Conservation (phyloP, 2,888 invertebrate species). For the Biston stratarius region DNA sequence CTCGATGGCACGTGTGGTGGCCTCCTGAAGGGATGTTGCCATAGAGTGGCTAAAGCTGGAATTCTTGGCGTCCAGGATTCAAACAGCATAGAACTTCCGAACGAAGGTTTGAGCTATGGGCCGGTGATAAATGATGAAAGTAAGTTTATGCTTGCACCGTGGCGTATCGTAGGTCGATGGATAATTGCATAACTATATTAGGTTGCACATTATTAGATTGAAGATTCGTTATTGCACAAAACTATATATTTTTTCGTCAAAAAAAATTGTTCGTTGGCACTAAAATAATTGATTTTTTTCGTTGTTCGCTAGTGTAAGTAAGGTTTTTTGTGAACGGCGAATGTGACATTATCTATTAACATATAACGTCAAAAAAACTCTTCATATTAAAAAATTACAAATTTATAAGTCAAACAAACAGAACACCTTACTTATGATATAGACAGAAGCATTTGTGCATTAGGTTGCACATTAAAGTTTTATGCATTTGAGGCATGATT, state of each 20-base stretch:
- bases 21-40: conserved; percentile 94
- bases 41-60: conserved; percentile 90
- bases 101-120: conserved; percentile 89
- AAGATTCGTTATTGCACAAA: conserved; percentile 3
- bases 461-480: not conserved
- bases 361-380: no score
- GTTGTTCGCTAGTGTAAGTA: not conserved
- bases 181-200: not conserved
- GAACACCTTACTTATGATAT: not conserved
- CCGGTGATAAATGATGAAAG: conserved; percentile 92
- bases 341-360: no score
- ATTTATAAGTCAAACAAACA: no score
- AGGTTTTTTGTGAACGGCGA: no score
- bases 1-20: conserved; percentile 94
- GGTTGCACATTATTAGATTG: not conserved
- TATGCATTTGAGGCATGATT: not conserved
- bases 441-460: not conserved
- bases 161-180: conserved; percentile 52
- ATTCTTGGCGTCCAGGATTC: conserved; percentile 88
- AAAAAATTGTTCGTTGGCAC: not conserved
- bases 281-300: not conserved
- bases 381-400: no score
- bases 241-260: not conserved
- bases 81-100: conserved; percentile 87
- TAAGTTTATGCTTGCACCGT: conserved; percentile 83